Base-by-base conservation (phyloP, 2,888 invertebrate species). In the Pedicia rivosa region DNA sequence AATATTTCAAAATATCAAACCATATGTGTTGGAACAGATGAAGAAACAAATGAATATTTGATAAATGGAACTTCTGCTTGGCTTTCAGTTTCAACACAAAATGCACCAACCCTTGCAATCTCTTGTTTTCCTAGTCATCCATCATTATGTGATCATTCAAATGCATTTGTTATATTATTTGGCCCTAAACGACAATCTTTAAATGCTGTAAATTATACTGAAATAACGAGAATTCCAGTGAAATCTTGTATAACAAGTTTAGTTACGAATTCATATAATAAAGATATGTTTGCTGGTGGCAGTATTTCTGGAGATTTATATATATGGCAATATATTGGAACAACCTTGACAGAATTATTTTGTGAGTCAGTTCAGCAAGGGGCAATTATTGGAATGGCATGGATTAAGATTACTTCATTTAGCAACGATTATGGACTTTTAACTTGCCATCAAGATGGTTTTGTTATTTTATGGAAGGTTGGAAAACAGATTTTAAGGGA, bases 101-200 rank as follows among this genome's bases (percentile, higher is more conserved):
- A 61, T 47, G 53, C 53, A 1, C 59, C 61, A 2, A 48, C 52
- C 1, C 31, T 61, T 22, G 55, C 53, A 3, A 40, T 51, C 7
- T 51, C 58, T 20, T 51, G 52, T 1, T 48, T 50, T 17, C 51
- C 54, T 1, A 42, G 48, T 8, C 60, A 60, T 36, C 54, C 54
- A 25, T 54, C 56, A 34, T 60, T 59, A 59, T 60, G 60, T 33
- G 55, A 60, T 31, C 60, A 60, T 43, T 43, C 55, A 20, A 51
- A 56, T 30, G 56, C 57, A 39, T 45, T 39, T 14, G 38, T 60
- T 2, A 50, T 51, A 25, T 38, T 60, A 1, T 60, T 48, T 27
- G 42, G 52, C 10, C 59, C 60, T 0, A 50, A 52, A 40, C 49
- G 57, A n/a, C n/a, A 5, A 28, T n/a, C 13, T 6, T 12, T 13